Evolutionary conservation across 2,888 invertebrate species (phyloP).

Genomic region (Dorcus parallelipipedus): DNA sequence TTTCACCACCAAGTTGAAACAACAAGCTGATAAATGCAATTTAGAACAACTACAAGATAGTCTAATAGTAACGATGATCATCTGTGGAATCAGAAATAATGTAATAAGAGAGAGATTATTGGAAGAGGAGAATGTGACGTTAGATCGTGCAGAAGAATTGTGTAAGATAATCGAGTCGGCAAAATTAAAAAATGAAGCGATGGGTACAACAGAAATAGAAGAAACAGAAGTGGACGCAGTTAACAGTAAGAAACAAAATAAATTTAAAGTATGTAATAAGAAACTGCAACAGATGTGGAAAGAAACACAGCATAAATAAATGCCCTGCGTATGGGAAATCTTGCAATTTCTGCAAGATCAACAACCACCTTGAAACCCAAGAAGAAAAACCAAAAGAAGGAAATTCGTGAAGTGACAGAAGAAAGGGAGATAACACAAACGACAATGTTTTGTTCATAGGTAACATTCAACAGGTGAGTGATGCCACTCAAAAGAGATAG

Average conservation of each 20-base stretch:
- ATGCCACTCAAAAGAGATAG: too few species aligned
- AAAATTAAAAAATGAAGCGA: background rate
- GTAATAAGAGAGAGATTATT: slow-evolving; percentile 23
- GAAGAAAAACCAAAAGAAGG: background rate
- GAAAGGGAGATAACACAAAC: background rate
- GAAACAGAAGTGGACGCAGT: slow-evolving; percentile 12
- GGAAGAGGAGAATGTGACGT: slow-evolving; percentile 20
- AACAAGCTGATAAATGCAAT: slow-evolving; percentile 24
- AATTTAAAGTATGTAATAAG: background rate
- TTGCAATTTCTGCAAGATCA: background rate
- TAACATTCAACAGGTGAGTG: background rate
- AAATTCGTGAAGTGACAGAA: too few species aligned
- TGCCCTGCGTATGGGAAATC: background rate
- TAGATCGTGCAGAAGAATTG: slow-evolving; percentile 22
- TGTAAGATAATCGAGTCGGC: slow-evolving; percentile 16
- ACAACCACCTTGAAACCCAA: background rate
- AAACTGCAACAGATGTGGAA: background rate
- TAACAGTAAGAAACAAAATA: background rate
- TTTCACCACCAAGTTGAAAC: slow-evolving; percentile 19
- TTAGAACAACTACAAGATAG: slow-evolving; percentile 21
- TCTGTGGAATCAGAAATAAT: slow-evolving; percentile 22
- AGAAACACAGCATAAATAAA: background rate
- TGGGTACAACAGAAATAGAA: background rate
- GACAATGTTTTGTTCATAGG: background rate
- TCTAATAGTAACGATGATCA: slow-evolving; percentile 24